Conservation (phyloP, 2,113 vertebrate genomes). For the Mus musculus region DNA sequence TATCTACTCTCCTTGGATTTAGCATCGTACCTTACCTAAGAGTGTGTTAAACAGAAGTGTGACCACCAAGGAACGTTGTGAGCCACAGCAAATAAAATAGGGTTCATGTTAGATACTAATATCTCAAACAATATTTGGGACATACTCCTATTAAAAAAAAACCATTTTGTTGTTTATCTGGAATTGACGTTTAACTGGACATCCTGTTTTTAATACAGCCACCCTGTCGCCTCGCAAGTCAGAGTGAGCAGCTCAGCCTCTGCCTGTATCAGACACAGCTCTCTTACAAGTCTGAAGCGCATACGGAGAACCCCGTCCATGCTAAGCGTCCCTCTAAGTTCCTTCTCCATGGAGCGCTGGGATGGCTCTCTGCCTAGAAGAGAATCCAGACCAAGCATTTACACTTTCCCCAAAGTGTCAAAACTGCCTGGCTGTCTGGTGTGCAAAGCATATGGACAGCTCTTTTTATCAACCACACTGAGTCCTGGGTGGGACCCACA, state of each 20-base stretch:
- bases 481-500: conserved; percentile 41
- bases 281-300: not conserved
- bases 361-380: conserved; percentile 10
- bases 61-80: not conserved
- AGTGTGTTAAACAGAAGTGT: not conserved
- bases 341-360: not conserved
- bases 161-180: not conserved
- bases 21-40: not conserved
- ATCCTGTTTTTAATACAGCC: not conserved
- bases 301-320: not conserved
- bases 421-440: conserved; percentile 58
- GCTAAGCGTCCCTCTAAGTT: not conserved
- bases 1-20: not conserved
- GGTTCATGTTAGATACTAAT: not conserved
- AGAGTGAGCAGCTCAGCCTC: not conserved
- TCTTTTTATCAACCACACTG: conserved; percentile 43
- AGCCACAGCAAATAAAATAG: not conserved
- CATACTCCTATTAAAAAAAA: not conserved
- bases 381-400: conserved; percentile 5
- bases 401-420: conserved; percentile 54
- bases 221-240: not conserved
- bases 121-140: not conserved
- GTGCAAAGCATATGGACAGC: conserved; percentile 53
- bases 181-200: not conserved
- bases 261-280: not conserved